These are phyloP conservation scores for Nansenia antarctica DNA, from an alignment of 2,113 vertebrate genomes.

Conservation along the genomic window DNA sequence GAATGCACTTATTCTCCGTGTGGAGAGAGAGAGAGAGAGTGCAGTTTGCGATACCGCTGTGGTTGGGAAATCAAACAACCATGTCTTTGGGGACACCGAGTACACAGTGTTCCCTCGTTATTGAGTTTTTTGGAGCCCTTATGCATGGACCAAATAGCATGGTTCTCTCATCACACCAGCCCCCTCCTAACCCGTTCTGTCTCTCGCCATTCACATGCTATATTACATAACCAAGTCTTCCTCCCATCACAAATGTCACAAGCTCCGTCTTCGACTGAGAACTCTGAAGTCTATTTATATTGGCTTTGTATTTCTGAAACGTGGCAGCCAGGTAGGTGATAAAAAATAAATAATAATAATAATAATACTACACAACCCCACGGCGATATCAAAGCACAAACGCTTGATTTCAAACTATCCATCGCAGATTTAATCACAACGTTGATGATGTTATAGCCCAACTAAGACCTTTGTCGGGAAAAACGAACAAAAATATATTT, in stretches of 20 bases:
- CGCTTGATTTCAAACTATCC: slow-evolving; percentile 20
- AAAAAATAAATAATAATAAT: slow-evolving; percentile 60
- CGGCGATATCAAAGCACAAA: slow-evolving; percentile 10
- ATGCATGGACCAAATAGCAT: slow-evolving; percentile 44
- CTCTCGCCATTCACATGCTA: slow-evolving; percentile 68
- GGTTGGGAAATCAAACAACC: slow-evolving; percentile 2
- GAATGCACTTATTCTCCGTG: slow-evolving; percentile 26
- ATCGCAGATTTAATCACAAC: slow-evolving; percentile 1
- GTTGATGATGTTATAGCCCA: slow-evolving; percentile 4
- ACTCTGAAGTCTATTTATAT: slow-evolving; percentile 40
- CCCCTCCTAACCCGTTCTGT: slow-evolving; percentile 43
- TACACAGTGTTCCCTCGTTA: slow-evolving; percentile 55
- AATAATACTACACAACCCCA: background rate
- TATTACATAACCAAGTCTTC: slow-evolving; percentile 68
- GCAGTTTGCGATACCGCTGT: background rate
- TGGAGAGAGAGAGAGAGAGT: no score
- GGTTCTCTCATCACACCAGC: slow-evolving; percentile 5
- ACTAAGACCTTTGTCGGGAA: background rate
- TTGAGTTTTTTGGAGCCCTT: slow-evolving; percentile 50
- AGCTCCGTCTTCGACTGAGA: slow-evolving; percentile 55
- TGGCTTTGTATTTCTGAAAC: slow-evolving; percentile 53
- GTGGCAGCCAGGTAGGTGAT: slow-evolving; percentile 30
- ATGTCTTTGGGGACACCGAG: slow-evolving; percentile 46
- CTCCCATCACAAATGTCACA: slow-evolving; percentile 63
- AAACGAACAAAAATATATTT: background rate